Evolutionary conservation across 2,113 vertebrate species (phyloP).

Genomic region (Sylvilagus bachmani): DNA sequence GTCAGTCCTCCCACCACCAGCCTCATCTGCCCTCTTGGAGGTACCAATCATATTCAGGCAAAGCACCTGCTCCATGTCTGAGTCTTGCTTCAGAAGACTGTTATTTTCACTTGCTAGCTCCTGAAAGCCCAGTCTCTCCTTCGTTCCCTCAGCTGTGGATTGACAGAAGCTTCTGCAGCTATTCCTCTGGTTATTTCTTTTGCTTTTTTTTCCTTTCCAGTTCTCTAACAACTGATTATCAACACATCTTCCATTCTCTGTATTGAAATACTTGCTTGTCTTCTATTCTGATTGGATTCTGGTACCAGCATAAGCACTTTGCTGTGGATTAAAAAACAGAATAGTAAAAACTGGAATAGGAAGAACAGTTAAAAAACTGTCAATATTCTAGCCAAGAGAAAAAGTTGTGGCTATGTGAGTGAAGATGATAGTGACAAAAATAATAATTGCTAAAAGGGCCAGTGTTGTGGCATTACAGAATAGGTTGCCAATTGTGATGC

Average conservation of each 20-base stretch:
- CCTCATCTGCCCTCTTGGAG: not conserved
- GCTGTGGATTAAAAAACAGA: not conserved
- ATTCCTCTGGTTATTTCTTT: not conserved
- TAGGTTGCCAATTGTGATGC: too few relatives aligned
- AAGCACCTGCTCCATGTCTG: not conserved
- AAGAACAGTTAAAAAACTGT: not conserved
- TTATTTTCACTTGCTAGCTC: not conserved
- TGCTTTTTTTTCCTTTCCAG: not conserved
- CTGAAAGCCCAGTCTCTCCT: not conserved
- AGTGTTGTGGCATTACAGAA: too few relatives aligned
- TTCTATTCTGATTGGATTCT: not conserved
- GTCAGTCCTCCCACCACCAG: not conserved
- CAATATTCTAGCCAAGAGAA: constrained; percentile 18
- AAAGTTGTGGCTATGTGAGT: not conserved
- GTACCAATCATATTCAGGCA: not conserved
- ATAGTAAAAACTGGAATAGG: not conserved
- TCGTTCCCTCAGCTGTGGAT: not conserved
- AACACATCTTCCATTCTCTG: not conserved
- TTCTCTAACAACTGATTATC: not conserved
- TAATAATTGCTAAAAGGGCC: not conserved
- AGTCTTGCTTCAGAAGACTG: not conserved
- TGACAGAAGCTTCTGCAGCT: not conserved
- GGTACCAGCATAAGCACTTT: not conserved
- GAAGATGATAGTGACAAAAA: not conserved
- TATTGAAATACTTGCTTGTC: not conserved